These are phyloP conservation scores for Lithodes maja DNA, from an alignment of 2,888 invertebrate genomes.

Conservation along the genomic window DNA sequence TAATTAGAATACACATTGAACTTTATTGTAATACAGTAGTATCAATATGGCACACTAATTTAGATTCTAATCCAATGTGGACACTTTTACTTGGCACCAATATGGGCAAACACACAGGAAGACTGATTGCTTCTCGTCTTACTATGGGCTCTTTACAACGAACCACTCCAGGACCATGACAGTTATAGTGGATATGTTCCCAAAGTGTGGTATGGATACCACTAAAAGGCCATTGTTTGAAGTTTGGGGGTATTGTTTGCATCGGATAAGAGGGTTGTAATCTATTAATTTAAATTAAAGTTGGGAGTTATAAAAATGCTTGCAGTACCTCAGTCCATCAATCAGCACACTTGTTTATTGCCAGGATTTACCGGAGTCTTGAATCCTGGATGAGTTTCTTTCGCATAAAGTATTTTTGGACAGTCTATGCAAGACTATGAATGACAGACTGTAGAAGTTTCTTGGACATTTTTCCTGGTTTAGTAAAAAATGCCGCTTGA, in stretches of 20 bases:
- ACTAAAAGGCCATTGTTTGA: neutral
- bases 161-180: neutral
- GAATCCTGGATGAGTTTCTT: neutral
- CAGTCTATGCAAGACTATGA: neutral
- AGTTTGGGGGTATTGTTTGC: neutral
- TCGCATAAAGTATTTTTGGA: neutral
- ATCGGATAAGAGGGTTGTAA: neutral
- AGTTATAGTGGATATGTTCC: neutral
- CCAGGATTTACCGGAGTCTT: neutral
- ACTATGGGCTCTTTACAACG: neutral
- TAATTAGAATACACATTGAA: too few relatives aligned
- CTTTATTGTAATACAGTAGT: too few relatives aligned
- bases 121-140: too few relatives aligned
- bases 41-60: too few relatives aligned
- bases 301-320: neutral
- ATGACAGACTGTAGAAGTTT: neutral
- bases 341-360: neutral
- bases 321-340: neutral
- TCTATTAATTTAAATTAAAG: neutral
- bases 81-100: too few relatives aligned
- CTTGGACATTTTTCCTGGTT: neutral
- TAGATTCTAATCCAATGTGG: too few relatives aligned
- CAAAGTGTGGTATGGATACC: constrained; percentile 6
- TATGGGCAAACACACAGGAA: too few relatives aligned
- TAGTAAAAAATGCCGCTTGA: neutral